Conservation (phyloP, 2,113 vertebrate species). For the Dicerorhinus sumatrensis region DNA sequence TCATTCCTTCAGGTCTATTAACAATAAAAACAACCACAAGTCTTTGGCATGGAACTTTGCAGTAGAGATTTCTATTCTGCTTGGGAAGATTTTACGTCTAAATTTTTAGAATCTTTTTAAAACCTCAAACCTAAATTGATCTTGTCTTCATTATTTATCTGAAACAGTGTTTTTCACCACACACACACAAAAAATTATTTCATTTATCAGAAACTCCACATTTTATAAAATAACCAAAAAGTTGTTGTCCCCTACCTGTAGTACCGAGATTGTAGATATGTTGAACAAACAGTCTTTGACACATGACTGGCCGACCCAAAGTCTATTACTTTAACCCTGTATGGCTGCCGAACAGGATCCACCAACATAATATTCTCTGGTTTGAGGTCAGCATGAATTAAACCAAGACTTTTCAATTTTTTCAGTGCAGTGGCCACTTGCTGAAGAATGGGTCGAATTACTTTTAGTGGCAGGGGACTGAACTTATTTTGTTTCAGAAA, state of each 20-base stretch:
- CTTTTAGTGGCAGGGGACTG: slow-evolving; percentile 98
- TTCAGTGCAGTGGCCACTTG: slow-evolving; percentile 99
- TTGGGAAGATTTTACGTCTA: neutral
- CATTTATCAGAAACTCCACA: slow-evolving; percentile 33
- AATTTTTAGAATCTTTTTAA: slow-evolving; percentile 17
- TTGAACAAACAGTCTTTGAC: slow-evolving; percentile 99
- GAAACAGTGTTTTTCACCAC: neutral
- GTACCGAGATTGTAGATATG: slow-evolving; percentile 99
- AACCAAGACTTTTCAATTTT: slow-evolving; percentile 98
- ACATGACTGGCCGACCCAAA: slow-evolving; percentile 99
- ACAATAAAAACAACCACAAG: slow-evolving; percentile 50
- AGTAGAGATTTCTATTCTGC: neutral
- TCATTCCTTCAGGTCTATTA: slow-evolving; percentile 38
- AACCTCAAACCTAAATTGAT: slow-evolving; percentile 51
- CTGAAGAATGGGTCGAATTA: slow-evolving; percentile 98
- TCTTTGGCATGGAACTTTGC: neutral
- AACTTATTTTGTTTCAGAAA: slow-evolving; percentile 99
- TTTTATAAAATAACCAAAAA: slow-evolving; percentile 21
- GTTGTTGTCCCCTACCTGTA: slow-evolving; percentile 93
- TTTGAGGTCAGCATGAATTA: slow-evolving; percentile 99
- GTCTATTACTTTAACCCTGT: slow-evolving; percentile 99
- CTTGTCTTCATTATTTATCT: slow-evolving; percentile 24
- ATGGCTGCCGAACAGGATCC: slow-evolving; percentile 98
- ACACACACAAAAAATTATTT: slow-evolving; percentile 31
- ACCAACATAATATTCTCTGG: slow-evolving; percentile 99